phyloP scores from a whole-genome alignment of 2,888 invertebrate species.

The Eristalis pertinax region DNA sequence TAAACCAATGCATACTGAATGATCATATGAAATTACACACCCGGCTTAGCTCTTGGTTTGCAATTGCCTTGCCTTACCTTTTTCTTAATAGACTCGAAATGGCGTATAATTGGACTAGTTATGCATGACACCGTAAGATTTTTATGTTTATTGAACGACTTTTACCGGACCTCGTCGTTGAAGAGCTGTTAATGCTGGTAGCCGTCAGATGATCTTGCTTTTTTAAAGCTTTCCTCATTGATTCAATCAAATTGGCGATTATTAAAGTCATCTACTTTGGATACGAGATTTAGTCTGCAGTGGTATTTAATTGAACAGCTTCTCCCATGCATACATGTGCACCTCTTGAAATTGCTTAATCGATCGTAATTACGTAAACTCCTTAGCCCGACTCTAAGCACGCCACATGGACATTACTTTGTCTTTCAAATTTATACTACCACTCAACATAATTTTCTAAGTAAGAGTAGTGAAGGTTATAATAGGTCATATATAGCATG shows the following conservation, averaged over 20 bases:
- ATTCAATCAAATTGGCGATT: slow-evolving; percentile 39
- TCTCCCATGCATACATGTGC: background rate
- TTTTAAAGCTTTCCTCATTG: slow-evolving; percentile 39
- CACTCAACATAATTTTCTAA: background rate
- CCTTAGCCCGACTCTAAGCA: background rate
- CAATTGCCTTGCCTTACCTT: slow-evolving; percentile 47
- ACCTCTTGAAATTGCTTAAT: slow-evolving; percentile 38
- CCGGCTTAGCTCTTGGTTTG: slow-evolving; percentile 6
- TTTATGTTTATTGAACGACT: slow-evolving; percentile 67
- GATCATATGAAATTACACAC: slow-evolving; percentile 70
- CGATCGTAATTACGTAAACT: slow-evolving; percentile 25
- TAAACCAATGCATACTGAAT: slow-evolving; percentile 55
- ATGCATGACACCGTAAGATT: slow-evolving; percentile 68
- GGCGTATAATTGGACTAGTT: slow-evolving; percentile 72
- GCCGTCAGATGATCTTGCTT: slow-evolving; percentile 53
- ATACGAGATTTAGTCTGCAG: slow-evolving; percentile 9
- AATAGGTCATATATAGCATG: slow-evolving; percentile 1
- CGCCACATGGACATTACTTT: no score
- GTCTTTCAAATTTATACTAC: background rate
- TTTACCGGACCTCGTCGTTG: slow-evolving; percentile 38
- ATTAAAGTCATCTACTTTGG: slow-evolving; percentile 52
- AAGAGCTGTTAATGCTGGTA: slow-evolving; percentile 39
- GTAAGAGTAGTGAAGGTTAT: background rate
- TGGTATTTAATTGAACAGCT: slow-evolving; percentile 51
- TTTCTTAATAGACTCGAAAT: slow-evolving; percentile 67